Conservation (phyloP, 2,113 vertebrate species). For the Crotalus viridis region DNA sequence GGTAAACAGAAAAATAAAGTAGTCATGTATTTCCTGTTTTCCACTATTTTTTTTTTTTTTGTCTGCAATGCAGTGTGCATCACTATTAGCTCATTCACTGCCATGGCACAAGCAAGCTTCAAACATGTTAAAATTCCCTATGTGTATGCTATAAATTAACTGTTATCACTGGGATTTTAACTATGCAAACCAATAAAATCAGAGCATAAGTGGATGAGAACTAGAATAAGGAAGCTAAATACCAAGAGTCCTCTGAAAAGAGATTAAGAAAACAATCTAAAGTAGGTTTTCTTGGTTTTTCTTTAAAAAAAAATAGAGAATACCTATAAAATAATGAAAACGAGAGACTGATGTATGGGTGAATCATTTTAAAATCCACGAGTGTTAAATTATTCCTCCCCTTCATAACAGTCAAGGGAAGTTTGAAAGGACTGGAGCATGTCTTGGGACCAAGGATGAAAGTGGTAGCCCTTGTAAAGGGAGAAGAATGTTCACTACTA, state of each 20-base stretch:
- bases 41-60: background rate
- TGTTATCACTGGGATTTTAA: conserved; percentile 46
- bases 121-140: conserved; percentile 35
- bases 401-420: no score
- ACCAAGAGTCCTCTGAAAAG: conserved; percentile 16
- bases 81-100: conserved; percentile 36
- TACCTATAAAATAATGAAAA: background rate
- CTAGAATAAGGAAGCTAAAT: conserved; percentile 41
- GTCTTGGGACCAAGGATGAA: background rate
- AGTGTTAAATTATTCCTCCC: no score
- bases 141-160: conserved; percentile 54
- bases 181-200: conserved; percentile 49
- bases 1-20: conserved; percentile 31
- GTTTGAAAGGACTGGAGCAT: background rate
- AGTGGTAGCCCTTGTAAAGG: background rate
- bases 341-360: background rate
- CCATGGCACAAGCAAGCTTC: conserved; percentile 29
- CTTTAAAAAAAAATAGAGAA: background rate
- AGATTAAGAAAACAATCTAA: background rate
- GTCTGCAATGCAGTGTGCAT: conserved; percentile 14
- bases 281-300: background rate
- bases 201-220: conserved; percentile 20
- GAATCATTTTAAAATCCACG: background rate
- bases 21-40: background rate
- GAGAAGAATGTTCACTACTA: background rate